phyloP scores from a whole-genome alignment of 2,113 vertebrate genomes.

The Propithecus coquereli region DNA sequence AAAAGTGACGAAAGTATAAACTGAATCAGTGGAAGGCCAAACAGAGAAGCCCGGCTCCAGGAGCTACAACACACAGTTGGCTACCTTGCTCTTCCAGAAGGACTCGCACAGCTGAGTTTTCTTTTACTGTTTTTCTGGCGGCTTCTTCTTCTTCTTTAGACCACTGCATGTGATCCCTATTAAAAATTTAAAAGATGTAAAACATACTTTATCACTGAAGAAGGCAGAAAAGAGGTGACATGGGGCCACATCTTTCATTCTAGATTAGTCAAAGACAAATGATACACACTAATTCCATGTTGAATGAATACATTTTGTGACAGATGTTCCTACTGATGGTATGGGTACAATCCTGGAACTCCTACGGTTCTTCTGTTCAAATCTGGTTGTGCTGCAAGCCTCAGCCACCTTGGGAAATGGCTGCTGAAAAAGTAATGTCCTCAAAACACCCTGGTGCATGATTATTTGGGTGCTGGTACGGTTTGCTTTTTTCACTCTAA shows the following conservation, averaged over 20 bases:
- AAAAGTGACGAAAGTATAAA: not conserved
- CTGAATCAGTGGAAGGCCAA: not conserved
- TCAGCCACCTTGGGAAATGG: constrained; percentile 13
- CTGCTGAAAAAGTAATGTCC: not conserved
- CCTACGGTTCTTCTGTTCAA: constrained; percentile 38
- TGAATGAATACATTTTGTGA: constrained; percentile 1
- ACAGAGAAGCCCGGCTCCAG: not conserved
- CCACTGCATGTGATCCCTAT: constrained; percentile 96
- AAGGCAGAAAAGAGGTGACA: not conserved
- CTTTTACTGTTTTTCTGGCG: constrained; percentile 83
- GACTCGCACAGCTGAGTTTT: constrained; percentile 88
- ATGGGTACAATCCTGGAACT: constrained; percentile 13
- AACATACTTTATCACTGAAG: not conserved
- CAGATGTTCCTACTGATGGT: constrained; percentile 7
- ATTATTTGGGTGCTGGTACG: constrained; percentile 31
- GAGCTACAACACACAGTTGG: not conserved
- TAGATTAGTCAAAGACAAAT: constrained; percentile 30
- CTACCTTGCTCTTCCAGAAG: constrained; percentile 87
- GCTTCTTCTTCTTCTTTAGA: constrained; percentile 87
- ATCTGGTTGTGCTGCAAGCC: not conserved
- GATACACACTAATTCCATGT: not conserved
- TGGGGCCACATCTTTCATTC: not conserved
- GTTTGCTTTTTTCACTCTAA: constrained; percentile 30
- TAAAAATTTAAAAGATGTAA: constrained; percentile 46
- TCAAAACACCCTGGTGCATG: not conserved